Evolutionary conservation across 1,140 invertebrate genomes (phyloP), one percentile per base, ranked within the genome.

Genomic region (Orius insidiosus): DNA sequence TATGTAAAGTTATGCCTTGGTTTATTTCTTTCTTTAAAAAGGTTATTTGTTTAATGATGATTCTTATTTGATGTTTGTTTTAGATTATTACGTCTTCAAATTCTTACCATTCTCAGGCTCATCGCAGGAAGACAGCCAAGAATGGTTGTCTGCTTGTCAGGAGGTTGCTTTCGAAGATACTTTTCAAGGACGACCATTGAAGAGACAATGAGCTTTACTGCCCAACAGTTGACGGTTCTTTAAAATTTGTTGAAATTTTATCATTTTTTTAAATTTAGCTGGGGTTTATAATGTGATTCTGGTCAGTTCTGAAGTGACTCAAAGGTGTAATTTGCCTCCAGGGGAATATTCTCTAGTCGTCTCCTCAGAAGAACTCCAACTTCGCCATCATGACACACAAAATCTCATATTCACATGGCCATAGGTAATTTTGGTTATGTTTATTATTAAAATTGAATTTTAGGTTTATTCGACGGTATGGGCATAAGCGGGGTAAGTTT

Each of bases 191-290:
- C 70, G 46, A 71, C 70, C 3, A 78, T 83, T 54, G 80, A 85
- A 65, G 82, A 88, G 82, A 87, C 56, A 87, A 87, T 63, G 80
- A 86, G 61, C 60, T 88, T 2, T 87, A 87, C 55, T 85, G 80
- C 53, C 78, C 81, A 18, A 80, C 78, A 53, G 76, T 74, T 30
- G 80, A 85, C 64, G 78, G 59, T 61, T 35, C 5, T 35, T 36
- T 36, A n/a, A 15, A 44, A 15, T 32, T 14, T 24, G 18, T 33
- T 45, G 40, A 39, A 35, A 19, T 5, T 19, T 34, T 36, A 36
- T 33, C 46, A n/a, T 49, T 45, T 24, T 36, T 36, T 41, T 41
- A 46, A 4, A 13, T 34, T 8, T 45, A 55, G 53, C 47, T 47
- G 59, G 79, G 41, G 64, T 86, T 14, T 87, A 85, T 59, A 73